A percentile compares a stretch with the other conserved stretches of the same genome.
These are phyloP conservation scores for Amphiduros pacificus DNA, from an alignment of 2,888 invertebrate species.

Conservation along the genomic window DNA sequence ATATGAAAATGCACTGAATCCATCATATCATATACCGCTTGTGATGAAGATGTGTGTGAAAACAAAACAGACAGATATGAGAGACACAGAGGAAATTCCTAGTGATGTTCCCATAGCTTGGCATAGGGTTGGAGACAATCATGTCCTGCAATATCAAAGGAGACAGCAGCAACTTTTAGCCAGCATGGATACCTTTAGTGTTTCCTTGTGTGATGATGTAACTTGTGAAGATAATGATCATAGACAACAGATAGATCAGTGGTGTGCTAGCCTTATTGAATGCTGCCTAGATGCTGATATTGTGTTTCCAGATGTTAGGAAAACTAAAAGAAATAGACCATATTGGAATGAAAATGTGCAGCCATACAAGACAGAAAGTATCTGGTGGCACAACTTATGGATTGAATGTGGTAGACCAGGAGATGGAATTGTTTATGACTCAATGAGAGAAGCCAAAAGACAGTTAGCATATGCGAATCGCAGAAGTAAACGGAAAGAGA, in stretches of 20 bases:
- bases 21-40: not conserved
- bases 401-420: not conserved
- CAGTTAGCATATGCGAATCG: not conserved
- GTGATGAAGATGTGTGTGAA: not conserved
- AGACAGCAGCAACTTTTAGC: not conserved
- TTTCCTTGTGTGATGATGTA: not conserved
- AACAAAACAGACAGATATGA: too few species aligned
- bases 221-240: not conserved
- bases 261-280: not conserved
- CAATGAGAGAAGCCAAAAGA: not conserved
- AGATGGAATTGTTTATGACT: not conserved
- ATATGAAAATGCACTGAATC: not conserved
- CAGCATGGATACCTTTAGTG: not conserved
- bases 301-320: not conserved
- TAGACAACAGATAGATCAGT: not conserved
- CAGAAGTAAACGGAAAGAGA: not conserved
- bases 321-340: not conserved
- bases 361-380: not conserved
- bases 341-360: not conserved
- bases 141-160: not conserved
- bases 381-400: conserved; percentile 4
- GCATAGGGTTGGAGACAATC: not conserved
- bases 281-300: not conserved
- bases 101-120: too few species aligned
- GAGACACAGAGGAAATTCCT: too few species aligned